These are phyloP conservation scores for Timandra comae DNA, from an alignment of 2,888 invertebrate species.

Conservation along the genomic window DNA sequence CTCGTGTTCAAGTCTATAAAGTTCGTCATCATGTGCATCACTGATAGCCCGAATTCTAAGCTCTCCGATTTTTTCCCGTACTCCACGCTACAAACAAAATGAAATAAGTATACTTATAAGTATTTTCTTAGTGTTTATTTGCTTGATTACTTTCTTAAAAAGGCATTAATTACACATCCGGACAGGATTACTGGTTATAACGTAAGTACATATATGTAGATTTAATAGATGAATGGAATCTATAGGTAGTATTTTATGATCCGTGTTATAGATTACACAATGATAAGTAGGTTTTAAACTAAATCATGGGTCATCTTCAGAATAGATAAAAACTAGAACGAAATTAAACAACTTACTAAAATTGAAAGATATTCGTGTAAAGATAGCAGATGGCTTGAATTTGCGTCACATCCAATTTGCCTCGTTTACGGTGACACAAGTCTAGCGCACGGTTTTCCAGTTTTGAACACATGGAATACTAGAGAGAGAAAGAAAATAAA, in stretches of 20 bases:
- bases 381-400: conserved; percentile 43
- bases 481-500: too few species aligned
- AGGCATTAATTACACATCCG: conserved; percentile 1
- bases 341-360: conserved; percentile 38
- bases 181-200: too few species aligned
- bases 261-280: too few species aligned
- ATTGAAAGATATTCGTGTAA: conserved; percentile 50
- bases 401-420: conserved; percentile 46
- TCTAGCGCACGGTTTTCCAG: conserved; percentile 41
- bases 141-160: background rate
- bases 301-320: too few species aligned
- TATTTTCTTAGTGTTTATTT: background rate
- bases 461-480: conserved; percentile 42
- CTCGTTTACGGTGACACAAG: conserved; percentile 43
- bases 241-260: too few species aligned
- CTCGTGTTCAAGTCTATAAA: conserved; percentile 34
- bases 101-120: background rate
- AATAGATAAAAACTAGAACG: too few species aligned
- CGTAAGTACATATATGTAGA: too few species aligned
- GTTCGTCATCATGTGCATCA: conserved; percentile 44
- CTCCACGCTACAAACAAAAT: conserved; percentile 34
- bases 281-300: too few species aligned
- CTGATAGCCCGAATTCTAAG: conserved; percentile 44
- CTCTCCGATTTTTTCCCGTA: conserved; percentile 44
- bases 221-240: too few species aligned